phyloP scores from a whole-genome alignment of 92 coral and sea anemone species.

The Zoanthus gigantus region DNA sequence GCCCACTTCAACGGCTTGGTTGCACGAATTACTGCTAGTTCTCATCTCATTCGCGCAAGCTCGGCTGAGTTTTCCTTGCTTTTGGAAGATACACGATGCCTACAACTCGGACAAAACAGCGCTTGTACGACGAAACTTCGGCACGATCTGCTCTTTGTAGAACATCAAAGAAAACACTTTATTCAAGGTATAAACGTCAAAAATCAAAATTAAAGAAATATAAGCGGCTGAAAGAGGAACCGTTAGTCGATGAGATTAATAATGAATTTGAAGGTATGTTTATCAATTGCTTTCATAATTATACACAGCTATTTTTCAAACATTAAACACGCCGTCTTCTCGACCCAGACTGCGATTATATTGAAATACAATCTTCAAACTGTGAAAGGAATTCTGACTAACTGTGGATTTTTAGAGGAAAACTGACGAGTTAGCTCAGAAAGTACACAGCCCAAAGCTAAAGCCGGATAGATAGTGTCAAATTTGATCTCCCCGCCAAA shows the following conservation, averaged over 20 bases:
- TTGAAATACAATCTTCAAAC: neutral
- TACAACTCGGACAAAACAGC: constrained; percentile 39
- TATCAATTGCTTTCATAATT: constrained; percentile 14
- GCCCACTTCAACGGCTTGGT: constrained; percentile 17
- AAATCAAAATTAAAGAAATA: constrained; percentile 36
- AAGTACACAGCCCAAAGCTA: neutral
- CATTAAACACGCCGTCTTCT: no score
- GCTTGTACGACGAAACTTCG: constrained; percentile 31
- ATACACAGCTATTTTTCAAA: neutral
- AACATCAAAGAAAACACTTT: neutral
- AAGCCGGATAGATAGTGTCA: neutral
- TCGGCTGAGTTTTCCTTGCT: constrained; percentile 11
- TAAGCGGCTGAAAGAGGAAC: constrained; percentile 41
- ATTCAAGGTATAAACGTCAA: constrained; percentile 38
- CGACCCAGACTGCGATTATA: no score
- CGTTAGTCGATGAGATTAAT: neutral
- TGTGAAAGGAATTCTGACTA: neutral
- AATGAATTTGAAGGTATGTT: constrained; percentile 36
- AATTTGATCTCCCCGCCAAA: neutral
- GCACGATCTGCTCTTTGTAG: constrained; percentile 1
- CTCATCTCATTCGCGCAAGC: neutral
- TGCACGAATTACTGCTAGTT: constrained; percentile 17
- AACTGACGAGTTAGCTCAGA: neutral
- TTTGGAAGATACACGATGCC: constrained; percentile 15
- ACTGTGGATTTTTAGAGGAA: neutral